These are phyloP conservation scores for Idaea aversata DNA, from an alignment of 2,888 invertebrate species.

Conservation along the genomic window DNA sequence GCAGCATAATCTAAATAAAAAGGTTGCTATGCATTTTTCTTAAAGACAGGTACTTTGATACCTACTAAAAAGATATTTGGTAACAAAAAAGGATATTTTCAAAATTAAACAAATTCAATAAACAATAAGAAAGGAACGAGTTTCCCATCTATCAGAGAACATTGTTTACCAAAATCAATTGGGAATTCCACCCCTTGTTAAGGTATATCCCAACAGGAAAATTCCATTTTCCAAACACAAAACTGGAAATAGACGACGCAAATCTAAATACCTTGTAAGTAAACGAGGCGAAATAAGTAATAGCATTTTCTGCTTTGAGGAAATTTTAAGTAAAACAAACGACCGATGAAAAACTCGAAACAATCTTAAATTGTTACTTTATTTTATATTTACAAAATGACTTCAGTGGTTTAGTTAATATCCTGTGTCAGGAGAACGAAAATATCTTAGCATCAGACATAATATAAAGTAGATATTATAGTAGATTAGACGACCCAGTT, in stretches of 20 bases:
- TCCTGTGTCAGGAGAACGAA: no score
- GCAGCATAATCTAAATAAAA: no score
- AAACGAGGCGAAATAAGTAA: constrained; percentile 77
- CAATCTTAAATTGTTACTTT: constrained; percentile 55
- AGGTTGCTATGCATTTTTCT: no score
- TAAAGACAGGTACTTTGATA: no score
- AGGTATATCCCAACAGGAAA: constrained; percentile 64
- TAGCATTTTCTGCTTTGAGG: constrained; percentile 66
- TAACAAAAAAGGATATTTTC: background rate
- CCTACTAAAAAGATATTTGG: background rate
- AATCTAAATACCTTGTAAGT: constrained; percentile 77
- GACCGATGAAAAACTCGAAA: constrained; percentile 59
- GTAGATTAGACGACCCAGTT: no score
- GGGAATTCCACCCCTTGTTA: constrained; percentile 61
- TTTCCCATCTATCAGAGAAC: constrained; percentile 49
- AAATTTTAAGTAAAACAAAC: constrained; percentile 61
- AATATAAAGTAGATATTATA: no score
- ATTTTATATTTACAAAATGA: constrained; percentile 2
- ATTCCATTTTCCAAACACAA: constrained; percentile 75
- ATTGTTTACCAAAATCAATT: constrained; percentile 65
- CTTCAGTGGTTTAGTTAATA: background rate
- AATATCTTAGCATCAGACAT: no score
- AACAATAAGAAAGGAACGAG: constrained; percentile 52
- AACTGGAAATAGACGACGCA: constrained; percentile 66
- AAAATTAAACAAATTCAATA: constrained; percentile 32